These are phyloP conservation scores for Salvelinus fontinalis DNA, from an alignment of 2,113 vertebrate genomes.

Conservation along the genomic window DNA sequence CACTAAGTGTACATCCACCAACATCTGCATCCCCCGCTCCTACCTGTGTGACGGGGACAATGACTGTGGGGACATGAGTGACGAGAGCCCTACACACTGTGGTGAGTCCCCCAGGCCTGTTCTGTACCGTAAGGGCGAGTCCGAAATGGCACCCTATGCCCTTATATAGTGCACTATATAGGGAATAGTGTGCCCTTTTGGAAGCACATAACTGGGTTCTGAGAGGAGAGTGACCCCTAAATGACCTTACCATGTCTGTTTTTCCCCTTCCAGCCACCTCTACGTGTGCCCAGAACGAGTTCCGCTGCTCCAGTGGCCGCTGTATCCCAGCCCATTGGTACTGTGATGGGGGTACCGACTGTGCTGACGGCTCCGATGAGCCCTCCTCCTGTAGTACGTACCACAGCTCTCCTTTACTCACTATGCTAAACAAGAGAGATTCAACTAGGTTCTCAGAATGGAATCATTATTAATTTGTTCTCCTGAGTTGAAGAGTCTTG, in stretches of 20 bases:
- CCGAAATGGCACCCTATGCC: neutral
- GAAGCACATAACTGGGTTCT: too few species aligned
- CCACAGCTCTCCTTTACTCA: constrained; percentile 29
- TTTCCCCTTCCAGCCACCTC: constrained; percentile 71
- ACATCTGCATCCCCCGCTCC: constrained; percentile 90
- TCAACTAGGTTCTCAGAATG: too few species aligned
- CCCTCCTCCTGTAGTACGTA: constrained; percentile 90
- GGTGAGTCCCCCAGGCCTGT: constrained; percentile 72
- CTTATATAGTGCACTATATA: too few species aligned
- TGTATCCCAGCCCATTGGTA: constrained; percentile 92
- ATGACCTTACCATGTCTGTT: neutral
- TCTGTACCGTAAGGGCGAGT: neutral
- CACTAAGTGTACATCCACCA: constrained; percentile 89
- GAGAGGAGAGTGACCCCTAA: too few species aligned
- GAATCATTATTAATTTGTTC: too few species aligned
- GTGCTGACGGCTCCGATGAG: constrained; percentile 90
- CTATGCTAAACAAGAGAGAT: neutral
- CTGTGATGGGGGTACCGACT: constrained; percentile 90
- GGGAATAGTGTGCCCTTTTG: too few species aligned
- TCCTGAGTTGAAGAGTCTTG: too few species aligned
- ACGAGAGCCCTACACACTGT: constrained; percentile 92
- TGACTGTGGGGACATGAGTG: constrained; percentile 96
- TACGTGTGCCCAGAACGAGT: constrained; percentile 86
- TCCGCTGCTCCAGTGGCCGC: constrained; percentile 86
- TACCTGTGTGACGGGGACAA: constrained; percentile 98